Conservation (phyloP, 2,888 invertebrate genomes). For the Deladenus siricidicola region DNA sequence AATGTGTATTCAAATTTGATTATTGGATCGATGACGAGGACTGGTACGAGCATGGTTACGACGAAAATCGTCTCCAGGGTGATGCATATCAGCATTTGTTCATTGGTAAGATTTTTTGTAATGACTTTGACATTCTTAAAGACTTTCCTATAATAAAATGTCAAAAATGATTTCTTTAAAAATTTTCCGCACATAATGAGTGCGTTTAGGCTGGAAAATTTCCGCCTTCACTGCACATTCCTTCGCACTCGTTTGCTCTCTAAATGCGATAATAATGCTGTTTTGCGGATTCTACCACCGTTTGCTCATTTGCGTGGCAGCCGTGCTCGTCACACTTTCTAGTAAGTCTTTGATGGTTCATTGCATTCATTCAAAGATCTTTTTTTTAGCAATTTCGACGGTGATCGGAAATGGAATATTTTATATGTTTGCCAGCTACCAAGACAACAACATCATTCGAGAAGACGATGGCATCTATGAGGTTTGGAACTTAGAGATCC, state of each 20-base stretch:
- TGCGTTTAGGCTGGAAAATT: constrained; percentile 46
- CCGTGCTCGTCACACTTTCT: constrained; percentile 43
- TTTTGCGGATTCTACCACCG: constrained; percentile 38
- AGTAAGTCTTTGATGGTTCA: constrained; percentile 25
- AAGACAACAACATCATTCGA: constrained; percentile 51
- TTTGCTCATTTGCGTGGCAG: constrained; percentile 31
- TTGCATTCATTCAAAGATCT: background rate
- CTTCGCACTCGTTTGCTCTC: constrained; percentile 36
- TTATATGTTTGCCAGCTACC: constrained; percentile 48
- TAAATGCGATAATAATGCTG: constrained; percentile 26
- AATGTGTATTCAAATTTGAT: constrained; percentile 52
- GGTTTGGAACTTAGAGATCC: constrained; percentile 16
- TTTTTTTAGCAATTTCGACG: constrained; percentile 33
- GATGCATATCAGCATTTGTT: constrained; percentile 53
- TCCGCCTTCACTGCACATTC: constrained; percentile 43
- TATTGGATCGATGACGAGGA: constrained; percentile 52
- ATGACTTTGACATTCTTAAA: too few species aligned
- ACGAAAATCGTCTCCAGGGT: constrained; percentile 50
- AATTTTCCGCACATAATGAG: background rate
- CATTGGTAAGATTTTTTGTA: constrained; percentile 38
- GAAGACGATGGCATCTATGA: constrained; percentile 50
- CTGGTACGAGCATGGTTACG: constrained; percentile 52
- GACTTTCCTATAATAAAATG: background rate
- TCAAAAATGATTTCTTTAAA: background rate
- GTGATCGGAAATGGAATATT: constrained; percentile 39